Evolutionary conservation across 1,140 invertebrate genomes (phyloP).

Genomic region (Drosophila ananassae): DNA sequence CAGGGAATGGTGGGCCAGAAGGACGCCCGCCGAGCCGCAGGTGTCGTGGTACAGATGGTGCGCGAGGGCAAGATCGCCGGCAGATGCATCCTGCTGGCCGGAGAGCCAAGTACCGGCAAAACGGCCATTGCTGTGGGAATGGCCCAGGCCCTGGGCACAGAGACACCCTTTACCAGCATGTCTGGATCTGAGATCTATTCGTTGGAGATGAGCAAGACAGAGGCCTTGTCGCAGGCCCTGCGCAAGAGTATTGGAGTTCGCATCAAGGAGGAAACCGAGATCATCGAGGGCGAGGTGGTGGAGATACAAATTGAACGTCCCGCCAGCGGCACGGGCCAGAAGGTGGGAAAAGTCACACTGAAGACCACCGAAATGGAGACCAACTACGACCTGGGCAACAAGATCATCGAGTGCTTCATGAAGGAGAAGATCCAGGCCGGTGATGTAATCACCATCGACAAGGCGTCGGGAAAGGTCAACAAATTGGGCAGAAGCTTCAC

Average conservation of each 20-base stretch:
- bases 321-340: slow-evolving; percentile 94
- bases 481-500: slow-evolving; percentile 98
- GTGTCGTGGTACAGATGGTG: slow-evolving; percentile 98
- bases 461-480: slow-evolving; percentile 98
- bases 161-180: slow-evolving; percentile 99
- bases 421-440: slow-evolving; percentile 99
- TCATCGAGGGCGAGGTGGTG: slow-evolving; percentile 99
- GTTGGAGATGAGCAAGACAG: slow-evolving; percentile 99
- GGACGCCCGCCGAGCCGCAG: slow-evolving; percentile 95
- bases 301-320: slow-evolving; percentile 98
- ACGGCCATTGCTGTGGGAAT: slow-evolving; percentile 99
- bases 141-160: slow-evolving; percentile 95
- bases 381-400: slow-evolving; percentile 98
- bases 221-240: slow-evolving; percentile 98
- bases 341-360: slow-evolving; percentile 96
- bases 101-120: slow-evolving; percentile 98
- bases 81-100: slow-evolving; percentile 96
- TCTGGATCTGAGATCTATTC: slow-evolving; percentile 98
- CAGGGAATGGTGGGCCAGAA: slow-evolving; percentile 99
- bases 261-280: slow-evolving; percentile 99
- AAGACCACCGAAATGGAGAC: slow-evolving; percentile 99
- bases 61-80: slow-evolving; percentile 99
- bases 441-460: slow-evolving; percentile 99
- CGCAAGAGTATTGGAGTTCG: slow-evolving; percentile 98
- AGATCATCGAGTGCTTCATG: slow-evolving; percentile 98